Base-by-base conservation (phyloP, 2,888 invertebrate genomes). In the Cacoxenus indagator region DNA sequence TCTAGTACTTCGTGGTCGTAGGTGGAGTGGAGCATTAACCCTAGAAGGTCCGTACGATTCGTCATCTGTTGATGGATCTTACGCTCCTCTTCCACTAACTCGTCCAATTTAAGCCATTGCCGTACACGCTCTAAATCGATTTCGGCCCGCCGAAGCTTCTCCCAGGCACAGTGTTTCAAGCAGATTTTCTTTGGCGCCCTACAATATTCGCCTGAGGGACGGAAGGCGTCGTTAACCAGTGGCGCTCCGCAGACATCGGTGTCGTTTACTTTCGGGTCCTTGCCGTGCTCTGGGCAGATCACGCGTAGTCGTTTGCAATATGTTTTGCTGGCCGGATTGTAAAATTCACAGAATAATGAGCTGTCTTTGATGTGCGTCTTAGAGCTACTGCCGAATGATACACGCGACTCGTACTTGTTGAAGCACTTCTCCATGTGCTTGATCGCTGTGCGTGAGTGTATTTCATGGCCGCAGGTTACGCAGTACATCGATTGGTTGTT, bases 361-460 rank as follows among this genome's bases (percentile, higher is more conserved):
- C 96, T 96, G 0, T 95, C 95, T 87, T 98, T 98, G 79, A 98
- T 97, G 67, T 96, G 91, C 0, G 98, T 98, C 86, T 97, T 95
- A 84, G 96, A 97, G 55, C 96, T 92, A 26, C 97, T 97, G 11
- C 98, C 98, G 88, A 98, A 98, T 0, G 97, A 97, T 1, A 98
- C 96, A 88, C 98, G 97, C 59, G 97, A 96, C 88, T 99, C 99
- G 87, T 97, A 96, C 91, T 98, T 98, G 76, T 96, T 94, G 88
- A 97, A 99, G 87, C 98, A 99, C 87, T 97, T 97, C 89, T 98
- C 98, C 96, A 99, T 97, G 85, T 99, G 99, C 81, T 96, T 95
- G 22, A 98, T 92, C 0, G 97, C 98, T 0, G 95, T 95, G 67
- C 94, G 92, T 0, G 96, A 95, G 86, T 96, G 95, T 70, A 98